Percentiles rank a stretch among this genome's conserved stretches.
These are phyloP conservation scores for Nematostella vectensis DNA, from an alignment of 92 coral and sea anemone species.

Conservation along the genomic window DNA sequence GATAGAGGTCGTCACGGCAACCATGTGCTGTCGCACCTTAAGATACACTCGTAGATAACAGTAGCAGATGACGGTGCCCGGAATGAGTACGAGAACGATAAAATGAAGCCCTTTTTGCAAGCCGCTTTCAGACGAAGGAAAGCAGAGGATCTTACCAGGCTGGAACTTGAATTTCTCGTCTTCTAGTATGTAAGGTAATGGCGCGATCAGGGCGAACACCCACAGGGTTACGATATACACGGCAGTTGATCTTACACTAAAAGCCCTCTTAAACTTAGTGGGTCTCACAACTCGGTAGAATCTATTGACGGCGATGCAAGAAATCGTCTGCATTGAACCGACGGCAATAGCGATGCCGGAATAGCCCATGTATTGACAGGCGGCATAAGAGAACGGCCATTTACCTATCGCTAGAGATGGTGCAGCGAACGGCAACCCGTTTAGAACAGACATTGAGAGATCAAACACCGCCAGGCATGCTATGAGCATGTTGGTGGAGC, in stretches of 20 bases:
- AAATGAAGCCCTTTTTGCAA: constrained; percentile 10
- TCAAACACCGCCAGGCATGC: constrained; percentile 34
- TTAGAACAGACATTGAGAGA: constrained; percentile 7
- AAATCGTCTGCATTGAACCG: constrained; percentile 29
- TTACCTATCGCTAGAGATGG: background rate
- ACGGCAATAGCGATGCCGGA: constrained; percentile 5
- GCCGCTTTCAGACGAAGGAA: constrained; percentile 9
- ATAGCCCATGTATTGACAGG: constrained; percentile 32
- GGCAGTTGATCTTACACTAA: constrained; percentile 9
- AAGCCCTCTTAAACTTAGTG: constrained; percentile 12
- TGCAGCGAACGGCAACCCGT: constrained; percentile 14
- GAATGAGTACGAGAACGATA: constrained; percentile 11
- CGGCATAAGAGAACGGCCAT: constrained; percentile 24
- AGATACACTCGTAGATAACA: constrained; percentile 25
- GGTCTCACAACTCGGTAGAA: constrained; percentile 28
- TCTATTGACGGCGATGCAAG: constrained; percentile 32
- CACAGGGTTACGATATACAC: constrained; percentile 12
- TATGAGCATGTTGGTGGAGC: constrained; percentile 19
- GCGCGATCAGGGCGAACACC: constrained; percentile 12
- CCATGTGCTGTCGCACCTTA: constrained; percentile 22
- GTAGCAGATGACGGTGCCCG: constrained; percentile 10
- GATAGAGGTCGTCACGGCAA: background rate
- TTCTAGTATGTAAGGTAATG: constrained; percentile 28
- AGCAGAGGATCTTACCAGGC: constrained; percentile 34
- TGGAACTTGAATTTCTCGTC: constrained; percentile 23